Evolutionary conservation across 2,113 vertebrate species (phyloP), one percentile per base, ranked within the genome.

Genomic region (Oncorhynchus tshawytscha): DNA sequence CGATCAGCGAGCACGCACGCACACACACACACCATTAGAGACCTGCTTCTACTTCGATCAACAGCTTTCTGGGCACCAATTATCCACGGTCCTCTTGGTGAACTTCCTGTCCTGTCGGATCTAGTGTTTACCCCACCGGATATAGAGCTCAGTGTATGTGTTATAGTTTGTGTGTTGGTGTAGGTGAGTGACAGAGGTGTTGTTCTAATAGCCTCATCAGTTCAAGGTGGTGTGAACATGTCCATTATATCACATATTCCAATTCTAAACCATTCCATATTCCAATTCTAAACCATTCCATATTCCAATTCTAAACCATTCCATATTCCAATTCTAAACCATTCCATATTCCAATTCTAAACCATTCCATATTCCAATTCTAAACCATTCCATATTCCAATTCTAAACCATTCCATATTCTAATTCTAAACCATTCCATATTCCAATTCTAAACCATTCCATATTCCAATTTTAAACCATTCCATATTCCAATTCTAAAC

Each of bases 71-170:
- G 12, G 16, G 13, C 51, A 57, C 2, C 51, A 57, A 57, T 57
- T 57, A 57, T 16, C 51, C 20, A 22, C 18, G 24, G 3, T 29
- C 20, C 49, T 51, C 24, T 72, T 60, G 51, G 49, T 45, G 29
- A 45, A n/a, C 59, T 73, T 45, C 34, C 34, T 39, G 34, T 39
- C 34, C 34, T 39, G 34, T 9, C 34, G 8, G 49, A 57, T 72
- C 70, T 71, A 29, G 60, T 74, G 75, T 75, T 87, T 20, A 66
- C 34, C 69, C 79, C 85, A 78, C 76, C 82, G 78, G 84, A 71
- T 80, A 85, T 71, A 74, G 76, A 77, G 66, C 2, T 57, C 51
- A 57, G n/a, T 39, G 64, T 39, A n/a, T 29, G 67, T 82, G 8
- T 39, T 39, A 8, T 39, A 39, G 34, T 39, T 9, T 39, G 34